Conservation (phyloP, 2,113 vertebrate species). For the Corythoichthys intestinalis region DNA sequence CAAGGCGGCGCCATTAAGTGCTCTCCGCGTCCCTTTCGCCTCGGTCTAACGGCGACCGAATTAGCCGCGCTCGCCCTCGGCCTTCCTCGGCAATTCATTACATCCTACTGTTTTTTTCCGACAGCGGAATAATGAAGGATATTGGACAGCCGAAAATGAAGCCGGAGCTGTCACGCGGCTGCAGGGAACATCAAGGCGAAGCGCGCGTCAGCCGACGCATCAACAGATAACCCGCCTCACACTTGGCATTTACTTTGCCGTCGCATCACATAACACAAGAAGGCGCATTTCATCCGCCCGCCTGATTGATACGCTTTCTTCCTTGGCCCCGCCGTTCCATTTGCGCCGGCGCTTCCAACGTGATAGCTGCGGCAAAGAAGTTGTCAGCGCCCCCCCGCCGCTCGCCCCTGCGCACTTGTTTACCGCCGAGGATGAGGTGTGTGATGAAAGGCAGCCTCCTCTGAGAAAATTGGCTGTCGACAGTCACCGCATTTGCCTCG, state of each 20-base stretch:
- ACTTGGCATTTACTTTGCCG: slow-evolving; percentile 52
- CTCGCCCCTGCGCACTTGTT: slow-evolving; percentile 67
- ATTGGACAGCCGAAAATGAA: slow-evolving; percentile 51
- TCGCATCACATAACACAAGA: slow-evolving; percentile 56
- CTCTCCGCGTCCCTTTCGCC: slow-evolving; percentile 18
- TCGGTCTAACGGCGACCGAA: neutral
- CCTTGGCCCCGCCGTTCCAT: slow-evolving; percentile 9
- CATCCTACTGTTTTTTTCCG: slow-evolving; percentile 48
- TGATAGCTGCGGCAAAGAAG: slow-evolving; percentile 48
- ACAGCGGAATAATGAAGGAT: slow-evolving; percentile 64
- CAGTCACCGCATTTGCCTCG: slow-evolving; percentile 63
- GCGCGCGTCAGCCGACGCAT: slow-evolving; percentile 37
- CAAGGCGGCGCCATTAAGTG: slow-evolving; percentile 45
- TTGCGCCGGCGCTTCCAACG: slow-evolving; percentile 16
- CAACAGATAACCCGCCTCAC: slow-evolving; percentile 44
- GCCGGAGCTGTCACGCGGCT: slow-evolving; percentile 50
- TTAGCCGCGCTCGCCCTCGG: neutral
- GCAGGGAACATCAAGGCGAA: slow-evolving; percentile 58
- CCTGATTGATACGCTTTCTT: slow-evolving; percentile 64
- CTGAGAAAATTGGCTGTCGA: slow-evolving; percentile 73
- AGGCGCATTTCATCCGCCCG: slow-evolving; percentile 47
- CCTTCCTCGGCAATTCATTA: slow-evolving; percentile 50
- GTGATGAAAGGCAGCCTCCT: slow-evolving; percentile 73
- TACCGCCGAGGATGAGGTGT: slow-evolving; percentile 69
- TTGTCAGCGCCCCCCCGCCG: slow-evolving; percentile 47